Percentiles rank a stretch among this genome's conserved stretches.
Conservation (phyloP, 2,888 invertebrate species). For the Eupithecia centaureata region DNA sequence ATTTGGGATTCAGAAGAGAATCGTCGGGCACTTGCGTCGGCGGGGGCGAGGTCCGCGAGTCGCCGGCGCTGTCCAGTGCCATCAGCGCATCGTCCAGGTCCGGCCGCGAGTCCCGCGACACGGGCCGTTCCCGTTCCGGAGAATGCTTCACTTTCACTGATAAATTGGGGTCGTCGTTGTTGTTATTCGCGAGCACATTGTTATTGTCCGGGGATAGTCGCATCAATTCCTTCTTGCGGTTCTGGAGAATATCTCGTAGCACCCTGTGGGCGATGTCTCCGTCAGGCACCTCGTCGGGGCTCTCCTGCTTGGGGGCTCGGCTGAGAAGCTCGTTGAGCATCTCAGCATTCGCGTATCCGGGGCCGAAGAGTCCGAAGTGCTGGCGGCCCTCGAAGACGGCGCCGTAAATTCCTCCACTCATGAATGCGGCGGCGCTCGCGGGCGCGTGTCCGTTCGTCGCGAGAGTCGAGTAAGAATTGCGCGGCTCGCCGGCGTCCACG, state of each 20-base stretch:
- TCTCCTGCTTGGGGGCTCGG: constrained; percentile 90
- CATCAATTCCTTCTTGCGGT: constrained; percentile 92
- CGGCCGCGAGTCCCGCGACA: constrained; percentile 85
- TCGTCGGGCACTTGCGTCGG: constrained; percentile 83
- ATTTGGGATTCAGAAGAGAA: constrained; percentile 85
- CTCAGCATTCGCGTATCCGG: constrained; percentile 94
- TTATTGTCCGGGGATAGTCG: constrained; percentile 85
- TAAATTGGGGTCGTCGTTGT: constrained; percentile 81
- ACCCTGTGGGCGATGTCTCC: constrained; percentile 90
- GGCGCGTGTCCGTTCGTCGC: constrained; percentile 82
- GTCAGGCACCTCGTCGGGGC: constrained; percentile 79
- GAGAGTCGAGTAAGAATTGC: constrained; percentile 92
- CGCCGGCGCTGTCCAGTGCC: constrained; percentile 83
- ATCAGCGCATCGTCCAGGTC: constrained; percentile 86
- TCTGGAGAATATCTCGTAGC: constrained; percentile 95
- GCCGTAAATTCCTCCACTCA: constrained; percentile 94
- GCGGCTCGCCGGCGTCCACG: constrained; percentile 97
- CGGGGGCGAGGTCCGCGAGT: constrained; percentile 80
- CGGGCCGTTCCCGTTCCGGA: constrained; percentile 86
- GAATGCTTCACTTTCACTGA: constrained; percentile 68
- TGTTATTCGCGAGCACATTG: constrained; percentile 83
- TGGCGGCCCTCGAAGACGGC: constrained; percentile 93
- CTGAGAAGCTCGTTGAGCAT: constrained; percentile 96
- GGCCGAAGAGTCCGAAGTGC: constrained; percentile 92
- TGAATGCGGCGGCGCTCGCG: constrained; percentile 89